Base-by-base conservation (phyloP, 2,888 invertebrate species). In the Zhuqinia jingwanae region DNA sequence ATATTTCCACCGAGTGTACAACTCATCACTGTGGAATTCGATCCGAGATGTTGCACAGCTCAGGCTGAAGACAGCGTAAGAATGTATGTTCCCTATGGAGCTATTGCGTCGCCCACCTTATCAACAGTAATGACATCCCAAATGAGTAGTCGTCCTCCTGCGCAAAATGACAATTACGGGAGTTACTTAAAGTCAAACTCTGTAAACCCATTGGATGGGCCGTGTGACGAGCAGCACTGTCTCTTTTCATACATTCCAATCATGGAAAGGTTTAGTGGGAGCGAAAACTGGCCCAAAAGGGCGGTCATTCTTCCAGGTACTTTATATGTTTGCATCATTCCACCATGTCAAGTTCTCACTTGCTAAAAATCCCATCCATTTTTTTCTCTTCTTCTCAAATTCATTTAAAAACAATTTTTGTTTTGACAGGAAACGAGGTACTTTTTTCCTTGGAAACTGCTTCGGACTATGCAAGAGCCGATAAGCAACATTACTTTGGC, bases 391-490 rank as follows among this genome's bases (percentile, higher is more conserved):
- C n/a, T n/a, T n/a, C n/a, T n/a, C n/a, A n/a, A n/a, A n/a, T n/a
- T n/a, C n/a, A n/a, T n/a, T n/a, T n/a, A n/a, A n/a, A n/a, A n/a
- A n/a, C n/a, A n/a, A n/a, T n/a, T n/a, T n/a, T n/a, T n/a, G n/a
- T n/a, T n/a, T n/a, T n/a, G n/a, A n/a, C 90, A 94, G 98, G 98
- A 20, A 97, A 98, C 92, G 97, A 98, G 93, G 96, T 99, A 0
- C 95, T 98, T 91, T 98, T 99, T 92, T 98, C 98, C 0, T 92
- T 99, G 92, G 99, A 99, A 93, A 98, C 99, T 0, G 97, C 98
- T 0, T 97, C 98, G 0, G 96, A 98, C 92, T 99, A 98, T 92
- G 95, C 97, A 88, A 97, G 97, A 91, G 97, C 97, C 92, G 98
- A 97, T 90, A 95, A 96, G 91, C 95, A 95, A 0, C 95, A 95